Percentiles rank a stretch among this genome's conserved stretches.
phyloP scores from a whole-genome alignment of 1,140 invertebrate species.

The Chlorops oryzae region DNA sequence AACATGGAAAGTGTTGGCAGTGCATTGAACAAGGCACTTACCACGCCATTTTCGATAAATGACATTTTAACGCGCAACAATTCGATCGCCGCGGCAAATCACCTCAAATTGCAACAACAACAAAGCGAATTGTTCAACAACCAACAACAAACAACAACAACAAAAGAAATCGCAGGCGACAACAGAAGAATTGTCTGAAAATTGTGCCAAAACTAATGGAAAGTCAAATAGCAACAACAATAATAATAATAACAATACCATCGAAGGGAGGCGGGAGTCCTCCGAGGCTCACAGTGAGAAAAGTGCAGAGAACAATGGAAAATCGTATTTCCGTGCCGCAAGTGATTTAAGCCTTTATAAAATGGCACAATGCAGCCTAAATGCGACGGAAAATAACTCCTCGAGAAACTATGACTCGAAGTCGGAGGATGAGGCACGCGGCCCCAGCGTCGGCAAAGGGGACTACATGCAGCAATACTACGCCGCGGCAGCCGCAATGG shows the following conservation, averaged over 20 bases:
- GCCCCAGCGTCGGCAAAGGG: constrained; percentile 9
- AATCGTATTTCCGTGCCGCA: neutral
- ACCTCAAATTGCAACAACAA: constrained; percentile 10
- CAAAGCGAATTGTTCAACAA: constrained; percentile 4
- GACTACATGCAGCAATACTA: constrained; percentile 38
- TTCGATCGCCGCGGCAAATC: constrained; percentile 13
- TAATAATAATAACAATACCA: too few species aligned
- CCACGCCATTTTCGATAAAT: constrained; percentile 69
- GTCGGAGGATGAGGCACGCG: neutral
- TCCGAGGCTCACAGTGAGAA: neutral
- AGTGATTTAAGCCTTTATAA: constrained; percentile 32
- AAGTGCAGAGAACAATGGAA: neutral
- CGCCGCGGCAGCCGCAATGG: constrained; percentile 30
- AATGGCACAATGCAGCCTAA: constrained; percentile 15
- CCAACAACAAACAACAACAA: too few species aligned
- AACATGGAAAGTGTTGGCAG: constrained; percentile 34
- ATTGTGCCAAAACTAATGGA: too few species aligned
- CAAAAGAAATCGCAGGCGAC: too few species aligned
- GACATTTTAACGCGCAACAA: constrained; percentile 61
- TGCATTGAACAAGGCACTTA: constrained; percentile 31
- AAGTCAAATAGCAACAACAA: too few species aligned
- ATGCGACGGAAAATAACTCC: neutral
- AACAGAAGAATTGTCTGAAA: too few species aligned
- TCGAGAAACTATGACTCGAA: neutral
- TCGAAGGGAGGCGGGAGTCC: too few species aligned